phyloP scores from a whole-genome alignment of 2,888 invertebrate genomes.

The Agrochola lychnidis region DNA sequence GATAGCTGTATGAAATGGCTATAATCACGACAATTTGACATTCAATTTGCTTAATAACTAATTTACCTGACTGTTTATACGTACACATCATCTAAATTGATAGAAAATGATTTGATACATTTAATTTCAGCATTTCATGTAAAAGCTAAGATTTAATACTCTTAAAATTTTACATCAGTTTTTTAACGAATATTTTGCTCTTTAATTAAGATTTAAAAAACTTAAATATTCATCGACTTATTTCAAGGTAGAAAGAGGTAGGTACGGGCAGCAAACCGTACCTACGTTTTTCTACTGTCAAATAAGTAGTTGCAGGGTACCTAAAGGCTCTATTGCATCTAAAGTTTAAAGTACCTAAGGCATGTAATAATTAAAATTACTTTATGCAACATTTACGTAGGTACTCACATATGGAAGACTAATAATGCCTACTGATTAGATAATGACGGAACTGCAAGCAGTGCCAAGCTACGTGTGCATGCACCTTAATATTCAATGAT shows the following conservation, averaged over 20 bases:
- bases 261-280: not conserved
- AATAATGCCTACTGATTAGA: constrained; percentile 18
- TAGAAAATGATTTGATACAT: not conserved
- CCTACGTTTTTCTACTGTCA: not conserved
- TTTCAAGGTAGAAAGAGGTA: too few relatives aligned
- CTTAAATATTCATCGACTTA: not conserved
- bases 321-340: not conserved
- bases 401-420: not conserved
- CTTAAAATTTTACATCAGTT: not conserved
- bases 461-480: constrained; percentile 29
- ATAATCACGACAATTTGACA: not conserved
- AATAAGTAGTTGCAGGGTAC: not conserved
- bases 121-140: not conserved
- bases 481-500: constrained; percentile 42
- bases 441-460: constrained; percentile 28
- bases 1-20: too few relatives aligned
- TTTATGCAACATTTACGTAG: not conserved
- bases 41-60: not conserved
- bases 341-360: not conserved
- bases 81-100: not conserved
- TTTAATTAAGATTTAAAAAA: not conserved
- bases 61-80: too few relatives aligned
- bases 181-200: not conserved
- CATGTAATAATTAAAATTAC: not conserved
- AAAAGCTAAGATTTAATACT: not conserved